Conservation (phyloP, 2,888 invertebrate genomes). For the Dicroscelio sp. region DNA sequence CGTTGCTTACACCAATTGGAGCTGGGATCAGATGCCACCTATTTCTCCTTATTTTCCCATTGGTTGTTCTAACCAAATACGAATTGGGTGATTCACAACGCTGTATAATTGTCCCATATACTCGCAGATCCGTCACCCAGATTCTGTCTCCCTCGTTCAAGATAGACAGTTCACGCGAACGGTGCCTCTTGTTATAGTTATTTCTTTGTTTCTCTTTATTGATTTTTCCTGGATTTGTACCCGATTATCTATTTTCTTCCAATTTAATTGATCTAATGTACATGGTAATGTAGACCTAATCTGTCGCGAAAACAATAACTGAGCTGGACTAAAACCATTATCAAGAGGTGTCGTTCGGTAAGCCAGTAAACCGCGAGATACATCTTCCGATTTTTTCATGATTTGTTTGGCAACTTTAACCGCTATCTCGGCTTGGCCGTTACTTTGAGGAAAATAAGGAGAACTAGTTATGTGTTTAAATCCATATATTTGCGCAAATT, state of each 20-base stretch:
- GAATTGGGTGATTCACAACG: not conserved
- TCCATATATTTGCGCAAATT: slow-evolving; percentile 65
- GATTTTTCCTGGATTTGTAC: not conserved
- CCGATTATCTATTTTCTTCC: too few relatives aligned
- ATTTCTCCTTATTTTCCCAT: too few relatives aligned
- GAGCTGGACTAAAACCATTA: slow-evolving; percentile 40
- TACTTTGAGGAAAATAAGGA: slow-evolving; percentile 26
- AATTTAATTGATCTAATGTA: slow-evolving; percentile 26
- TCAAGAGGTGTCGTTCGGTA: slow-evolving; percentile 48
- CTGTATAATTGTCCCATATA: too few relatives aligned
- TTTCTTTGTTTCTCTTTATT: slow-evolving; percentile 61
- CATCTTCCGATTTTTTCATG: slow-evolving; percentile 7
- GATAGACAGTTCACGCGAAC: slow-evolving; percentile 69
- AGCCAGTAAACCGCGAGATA: slow-evolving; percentile 10
- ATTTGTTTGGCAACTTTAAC: slow-evolving; percentile 51
- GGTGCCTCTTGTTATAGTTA: slow-evolving; percentile 79
- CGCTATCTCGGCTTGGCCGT: not conserved
- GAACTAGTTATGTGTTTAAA: slow-evolving; percentile 45
- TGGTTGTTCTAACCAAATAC: too few relatives aligned
- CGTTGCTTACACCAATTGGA: too few relatives aligned
- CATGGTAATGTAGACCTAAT: slow-evolving; percentile 10
- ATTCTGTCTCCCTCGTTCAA: slow-evolving; percentile 79
- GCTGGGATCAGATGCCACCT: too few relatives aligned
- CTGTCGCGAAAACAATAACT: slow-evolving; percentile 45
- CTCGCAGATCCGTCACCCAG: slow-evolving; percentile 82